Evolutionary conservation across 1,140 invertebrate genomes (phyloP).

Genomic region (Myzus persicae): DNA sequence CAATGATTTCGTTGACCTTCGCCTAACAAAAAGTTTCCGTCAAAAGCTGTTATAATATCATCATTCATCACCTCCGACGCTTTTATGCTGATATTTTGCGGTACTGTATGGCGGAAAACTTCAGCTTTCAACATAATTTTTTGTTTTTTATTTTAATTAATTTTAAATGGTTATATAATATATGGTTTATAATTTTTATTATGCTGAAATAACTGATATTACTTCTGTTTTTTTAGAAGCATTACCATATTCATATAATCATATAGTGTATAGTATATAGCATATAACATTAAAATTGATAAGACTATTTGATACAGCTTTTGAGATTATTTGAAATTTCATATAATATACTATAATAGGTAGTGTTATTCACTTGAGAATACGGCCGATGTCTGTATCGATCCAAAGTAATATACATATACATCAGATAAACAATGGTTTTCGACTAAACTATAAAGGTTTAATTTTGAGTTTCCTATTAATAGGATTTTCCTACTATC

Average conservation of each 20-base stretch:
- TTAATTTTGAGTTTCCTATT: background rate
- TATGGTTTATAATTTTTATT: background rate
- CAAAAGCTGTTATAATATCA: background rate
- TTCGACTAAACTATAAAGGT: background rate
- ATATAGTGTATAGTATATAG: too few species aligned
- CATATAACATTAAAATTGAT: background rate
- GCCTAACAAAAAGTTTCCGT: background rate
- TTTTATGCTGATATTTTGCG: background rate
- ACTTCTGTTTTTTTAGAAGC: background rate
- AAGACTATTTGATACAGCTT: background rate
- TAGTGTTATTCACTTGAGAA: background rate
- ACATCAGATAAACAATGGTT: background rate
- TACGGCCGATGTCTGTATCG: background rate
- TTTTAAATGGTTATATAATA: background rate
- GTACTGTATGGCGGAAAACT: background rate
- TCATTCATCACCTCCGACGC: background rate
- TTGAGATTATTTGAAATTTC: background rate
- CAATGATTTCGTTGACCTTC: background rate
- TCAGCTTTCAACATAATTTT: background rate
- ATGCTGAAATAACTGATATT: background rate
- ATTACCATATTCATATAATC: too few species aligned
- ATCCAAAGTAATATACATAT: background rate
- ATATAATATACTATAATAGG: background rate
- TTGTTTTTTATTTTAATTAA: background rate
- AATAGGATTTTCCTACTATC: background rate